Evolutionary conservation across 2,797 vertebrate species (phyloP).

Genomic region (Perodicticus potto): DNA sequence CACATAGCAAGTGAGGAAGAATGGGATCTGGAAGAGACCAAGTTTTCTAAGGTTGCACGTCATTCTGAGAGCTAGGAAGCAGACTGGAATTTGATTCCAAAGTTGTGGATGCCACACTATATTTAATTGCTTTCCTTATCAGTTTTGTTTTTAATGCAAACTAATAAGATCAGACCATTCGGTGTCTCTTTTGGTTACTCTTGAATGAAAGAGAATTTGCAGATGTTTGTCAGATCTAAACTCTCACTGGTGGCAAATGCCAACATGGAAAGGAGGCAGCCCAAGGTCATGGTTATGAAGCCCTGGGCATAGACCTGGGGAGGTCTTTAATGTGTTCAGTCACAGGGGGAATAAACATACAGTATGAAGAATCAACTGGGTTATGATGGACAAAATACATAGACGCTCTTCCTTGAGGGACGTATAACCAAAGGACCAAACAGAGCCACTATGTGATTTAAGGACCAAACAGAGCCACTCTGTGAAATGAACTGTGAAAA

Average conservation of each 20-base stretch:
- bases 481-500: constrained; percentile 6
- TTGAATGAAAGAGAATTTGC: neutral
- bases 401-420: neutral
- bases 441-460: neutral
- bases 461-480: neutral
- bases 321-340: neutral
- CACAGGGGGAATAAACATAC: neutral
- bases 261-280: neutral
- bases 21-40: neutral
- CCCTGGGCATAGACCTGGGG: neutral
- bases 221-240: neutral
- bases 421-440: neutral
- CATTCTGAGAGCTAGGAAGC: neutral
- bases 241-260: neutral
- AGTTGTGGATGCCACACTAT: neutral
- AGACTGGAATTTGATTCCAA: neutral
- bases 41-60: neutral
- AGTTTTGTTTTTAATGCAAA: neutral
- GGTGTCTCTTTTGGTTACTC: neutral
- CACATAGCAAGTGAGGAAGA: neutral
- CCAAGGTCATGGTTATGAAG: neutral
- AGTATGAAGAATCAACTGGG: neutral
- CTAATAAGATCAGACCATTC: neutral
- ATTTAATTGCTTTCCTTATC: neutral
- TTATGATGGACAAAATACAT: neutral